These are phyloP conservation scores for Sus scrofa DNA, from an alignment of 2,113 vertebrate genomes.

Conservation along the genomic window DNA sequence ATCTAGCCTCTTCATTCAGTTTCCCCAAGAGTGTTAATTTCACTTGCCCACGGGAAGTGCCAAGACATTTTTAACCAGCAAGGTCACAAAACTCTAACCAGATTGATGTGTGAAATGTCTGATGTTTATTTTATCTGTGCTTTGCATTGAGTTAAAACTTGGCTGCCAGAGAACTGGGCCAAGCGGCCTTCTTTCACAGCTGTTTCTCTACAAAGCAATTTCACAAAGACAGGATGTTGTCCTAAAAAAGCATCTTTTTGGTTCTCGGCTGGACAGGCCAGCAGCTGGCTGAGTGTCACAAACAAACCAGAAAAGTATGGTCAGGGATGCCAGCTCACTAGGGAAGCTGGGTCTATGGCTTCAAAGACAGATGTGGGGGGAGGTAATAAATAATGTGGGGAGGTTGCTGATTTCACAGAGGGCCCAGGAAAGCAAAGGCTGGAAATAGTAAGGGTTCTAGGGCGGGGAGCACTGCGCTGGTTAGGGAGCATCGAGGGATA, in stretches of 20 bases:
- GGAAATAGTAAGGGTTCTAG: not conserved
- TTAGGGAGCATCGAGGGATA: not conserved
- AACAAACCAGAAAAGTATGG: slow-evolving; percentile 65
- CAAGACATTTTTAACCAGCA: slow-evolving; percentile 44
- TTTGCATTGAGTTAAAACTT: slow-evolving; percentile 54
- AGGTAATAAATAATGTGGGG: not conserved
- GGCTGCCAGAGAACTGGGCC: slow-evolving; percentile 7
- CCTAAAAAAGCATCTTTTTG: slow-evolving; percentile 62
- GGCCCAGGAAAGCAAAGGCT: not conserved
- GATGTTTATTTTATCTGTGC: slow-evolving; percentile 65
- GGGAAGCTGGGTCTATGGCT: slow-evolving; percentile 27
- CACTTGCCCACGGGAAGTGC: not conserved
- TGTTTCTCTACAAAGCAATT: slow-evolving; percentile 69
- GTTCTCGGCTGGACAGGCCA: slow-evolving; percentile 45
- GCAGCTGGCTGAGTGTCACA: slow-evolving; percentile 68
- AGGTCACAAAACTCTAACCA: slow-evolving; percentile 16
- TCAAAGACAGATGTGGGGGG: slow-evolving; percentile 10
- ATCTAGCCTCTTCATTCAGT: not conserved
- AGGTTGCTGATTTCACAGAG: not conserved
- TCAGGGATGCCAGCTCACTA: slow-evolving; percentile 36
- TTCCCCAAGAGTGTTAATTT: not conserved
- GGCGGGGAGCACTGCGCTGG: not conserved
- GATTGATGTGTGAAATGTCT: slow-evolving; percentile 29
- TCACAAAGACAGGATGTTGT: slow-evolving; percentile 81
- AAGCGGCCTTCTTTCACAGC: slow-evolving; percentile 62